These are phyloP conservation scores for Stylophora pistillata DNA, from an alignment of 64 coral and sea anemone species.

Conservation along the genomic window DNA sequence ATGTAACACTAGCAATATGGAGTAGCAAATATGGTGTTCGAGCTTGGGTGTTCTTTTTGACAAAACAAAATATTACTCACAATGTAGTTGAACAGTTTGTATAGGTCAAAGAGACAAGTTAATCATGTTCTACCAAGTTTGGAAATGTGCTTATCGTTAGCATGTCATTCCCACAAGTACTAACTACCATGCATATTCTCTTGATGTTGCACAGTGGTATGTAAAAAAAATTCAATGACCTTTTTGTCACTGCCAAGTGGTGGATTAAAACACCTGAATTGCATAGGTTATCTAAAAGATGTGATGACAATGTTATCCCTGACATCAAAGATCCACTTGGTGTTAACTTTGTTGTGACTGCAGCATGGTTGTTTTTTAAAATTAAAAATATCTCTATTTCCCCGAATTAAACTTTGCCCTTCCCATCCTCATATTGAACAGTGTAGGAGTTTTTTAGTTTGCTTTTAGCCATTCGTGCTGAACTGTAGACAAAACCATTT, in stretches of 20 bases:
- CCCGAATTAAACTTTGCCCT: slow-evolving; percentile 31
- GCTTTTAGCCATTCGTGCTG: background rate
- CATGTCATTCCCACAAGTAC: slow-evolving; percentile 16
- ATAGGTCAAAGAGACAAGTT: too few species aligned
- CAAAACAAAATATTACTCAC: too few species aligned
- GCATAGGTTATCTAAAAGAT: slow-evolving; percentile 15
- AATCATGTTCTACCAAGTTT: slow-evolving; percentile 50
- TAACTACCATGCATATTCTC: slow-evolving; percentile 48
- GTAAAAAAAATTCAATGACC: slow-evolving; percentile 35
- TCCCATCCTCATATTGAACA: slow-evolving; percentile 48
- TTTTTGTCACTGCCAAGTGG: slow-evolving; percentile 49
- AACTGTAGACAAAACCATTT: slow-evolving; percentile 46
- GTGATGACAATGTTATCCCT: slow-evolving; percentile 20
- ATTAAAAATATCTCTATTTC: slow-evolving; percentile 51
- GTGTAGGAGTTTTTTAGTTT: slow-evolving; percentile 64
- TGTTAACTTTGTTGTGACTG: slow-evolving; percentile 32
- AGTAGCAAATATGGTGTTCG: too few species aligned
- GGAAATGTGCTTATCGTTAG: slow-evolving; percentile 46
- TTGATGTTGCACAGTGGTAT: slow-evolving; percentile 16
- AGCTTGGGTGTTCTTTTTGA: too few species aligned
- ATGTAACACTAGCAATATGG: too few species aligned
- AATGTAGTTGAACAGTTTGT: too few species aligned
- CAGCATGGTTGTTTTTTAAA: slow-evolving; percentile 22
- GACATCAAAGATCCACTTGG: slow-evolving; percentile 43
- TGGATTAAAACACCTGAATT: slow-evolving; percentile 34